Base-by-base conservation (phyloP, 2,797 vertebrate species). In the Nannoperca australis region DNA sequence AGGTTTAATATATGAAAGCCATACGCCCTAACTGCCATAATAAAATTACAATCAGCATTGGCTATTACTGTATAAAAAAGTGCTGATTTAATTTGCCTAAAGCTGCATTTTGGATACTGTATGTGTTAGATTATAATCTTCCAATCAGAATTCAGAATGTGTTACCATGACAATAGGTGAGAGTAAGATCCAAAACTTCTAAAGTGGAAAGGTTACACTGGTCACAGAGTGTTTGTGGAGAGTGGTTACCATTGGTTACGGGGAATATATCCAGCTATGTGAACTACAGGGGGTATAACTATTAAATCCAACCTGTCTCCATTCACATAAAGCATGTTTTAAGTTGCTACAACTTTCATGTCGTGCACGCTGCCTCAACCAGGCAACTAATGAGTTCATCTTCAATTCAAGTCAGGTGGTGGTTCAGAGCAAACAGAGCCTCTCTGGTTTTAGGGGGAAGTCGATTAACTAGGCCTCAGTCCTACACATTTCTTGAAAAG, bases 401-500 rank as follows among this genome's bases (percentile, higher is more conserved):
- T 66, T 59, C 36, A 70, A 85, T 85, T 80, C 70, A 55, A 74
- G 71, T 75, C 74, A 82, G 62, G 84, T 67, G 70, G 58, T 24
- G 54, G 76, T 69, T 87, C 44, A 51, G 60, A 65, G 51, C 7
- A 14, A 56, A 38, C 5, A 1, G 60, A 59, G 65, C 75, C 72
- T 75, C 59, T 63, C 50, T 44, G 58, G 59, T 64, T 81, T 83
- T 42, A 67, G 40, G 61, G 55, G 60, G 20, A 65, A 56, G 70
- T 78, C 38, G 58, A 84, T 85, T 64, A 89, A 76, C 47, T 22
- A 62, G 80, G 73, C 65, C 73, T 65, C 20, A 15, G 18, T 55
- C 65, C 74, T 53, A 60, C 47, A 50, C 18, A 14, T 67, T 83
- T 73, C 70, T 76, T 83, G 15, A 86, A 88, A 81, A 72, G 72